These are phyloP conservation scores for Alligator sinensis DNA, from an alignment of 2,113 vertebrate species.

Conservation along the genomic window DNA sequence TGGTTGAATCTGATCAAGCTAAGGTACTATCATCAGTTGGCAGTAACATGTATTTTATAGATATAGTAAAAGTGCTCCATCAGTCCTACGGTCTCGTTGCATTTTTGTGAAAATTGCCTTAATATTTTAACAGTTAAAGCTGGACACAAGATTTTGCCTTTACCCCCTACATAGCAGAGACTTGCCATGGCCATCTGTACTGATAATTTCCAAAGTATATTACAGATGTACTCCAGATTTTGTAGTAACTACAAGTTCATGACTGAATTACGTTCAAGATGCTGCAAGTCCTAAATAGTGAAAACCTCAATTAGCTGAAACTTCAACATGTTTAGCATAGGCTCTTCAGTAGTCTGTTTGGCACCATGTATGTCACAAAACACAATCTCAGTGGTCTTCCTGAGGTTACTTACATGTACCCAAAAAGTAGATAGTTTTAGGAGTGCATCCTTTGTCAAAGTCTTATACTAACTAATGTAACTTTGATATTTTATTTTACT, in stretches of 20 bases:
- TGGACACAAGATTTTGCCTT: not conserved
- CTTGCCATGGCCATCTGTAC: not conserved
- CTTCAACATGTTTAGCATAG: not conserved
- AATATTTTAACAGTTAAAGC: not conserved
- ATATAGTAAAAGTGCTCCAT: not conserved
- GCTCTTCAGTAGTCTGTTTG: not conserved
- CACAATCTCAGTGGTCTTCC: not conserved
- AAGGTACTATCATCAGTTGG: not conserved
- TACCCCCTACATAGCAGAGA: not conserved
- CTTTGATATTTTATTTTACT: not conserved
- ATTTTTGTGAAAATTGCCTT: not conserved
- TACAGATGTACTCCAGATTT: not conserved
- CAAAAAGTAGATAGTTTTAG: not conserved
- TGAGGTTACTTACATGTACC: not conserved
- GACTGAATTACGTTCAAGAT: not conserved
- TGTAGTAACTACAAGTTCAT: not conserved
- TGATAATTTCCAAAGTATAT: not conserved
- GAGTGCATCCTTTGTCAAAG: not conserved
- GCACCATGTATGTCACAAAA: not conserved
- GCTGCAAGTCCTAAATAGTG: not conserved
- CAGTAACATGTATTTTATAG: not conserved
- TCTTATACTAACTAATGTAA: not conserved
- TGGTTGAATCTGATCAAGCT: not conserved
- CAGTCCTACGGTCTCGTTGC: not conserved
- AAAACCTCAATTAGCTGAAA: not conserved